These are phyloP conservation scores for Leucophenga varia DNA, from an alignment of 1,140 invertebrate genomes.

Conservation along the genomic window DNA sequence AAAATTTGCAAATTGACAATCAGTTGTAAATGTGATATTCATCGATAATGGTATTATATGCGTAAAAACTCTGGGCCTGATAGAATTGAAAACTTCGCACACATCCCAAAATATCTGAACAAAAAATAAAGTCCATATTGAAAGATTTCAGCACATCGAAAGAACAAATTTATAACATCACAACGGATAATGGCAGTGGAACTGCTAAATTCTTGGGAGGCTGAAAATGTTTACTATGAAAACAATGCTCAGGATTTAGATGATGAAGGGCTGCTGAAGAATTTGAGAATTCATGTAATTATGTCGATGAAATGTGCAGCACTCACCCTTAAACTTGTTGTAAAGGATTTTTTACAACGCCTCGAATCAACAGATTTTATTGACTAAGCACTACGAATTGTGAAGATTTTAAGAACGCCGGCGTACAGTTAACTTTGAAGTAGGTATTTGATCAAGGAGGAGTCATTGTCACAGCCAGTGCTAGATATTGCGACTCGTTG, in stretches of 20 bases:
- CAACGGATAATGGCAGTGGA: constrained; percentile 2
- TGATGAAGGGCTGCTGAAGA: neutral
- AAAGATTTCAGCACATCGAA: no score
- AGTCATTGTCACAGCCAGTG: neutral
- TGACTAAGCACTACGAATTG: constrained; percentile 1
- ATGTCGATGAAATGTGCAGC: constrained; percentile 4
- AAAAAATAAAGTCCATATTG: constrained; percentile 1
- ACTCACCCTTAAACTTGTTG: no score
- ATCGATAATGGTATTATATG: neutral
- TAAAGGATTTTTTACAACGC: constrained; percentile 2
- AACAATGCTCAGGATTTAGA: neutral
- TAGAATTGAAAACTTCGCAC: neutral
- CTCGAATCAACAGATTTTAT: constrained; percentile 1
- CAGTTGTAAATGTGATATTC: no score
- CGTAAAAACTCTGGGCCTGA: neutral
- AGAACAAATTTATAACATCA: no score
- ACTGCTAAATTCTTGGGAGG: constrained; percentile 2
- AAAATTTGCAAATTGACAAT: neutral
- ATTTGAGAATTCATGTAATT: constrained; percentile 2
- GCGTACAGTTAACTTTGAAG: neutral
- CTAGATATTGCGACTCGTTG: no score
- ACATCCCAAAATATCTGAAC: neutral
- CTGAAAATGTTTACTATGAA: no score
- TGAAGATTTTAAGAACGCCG: constrained; percentile 5
- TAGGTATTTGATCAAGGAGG: neutral